These are phyloP conservation scores for Tenthredo livida DNA, from an alignment of 2,888 invertebrate species.

Conservation along the genomic window DNA sequence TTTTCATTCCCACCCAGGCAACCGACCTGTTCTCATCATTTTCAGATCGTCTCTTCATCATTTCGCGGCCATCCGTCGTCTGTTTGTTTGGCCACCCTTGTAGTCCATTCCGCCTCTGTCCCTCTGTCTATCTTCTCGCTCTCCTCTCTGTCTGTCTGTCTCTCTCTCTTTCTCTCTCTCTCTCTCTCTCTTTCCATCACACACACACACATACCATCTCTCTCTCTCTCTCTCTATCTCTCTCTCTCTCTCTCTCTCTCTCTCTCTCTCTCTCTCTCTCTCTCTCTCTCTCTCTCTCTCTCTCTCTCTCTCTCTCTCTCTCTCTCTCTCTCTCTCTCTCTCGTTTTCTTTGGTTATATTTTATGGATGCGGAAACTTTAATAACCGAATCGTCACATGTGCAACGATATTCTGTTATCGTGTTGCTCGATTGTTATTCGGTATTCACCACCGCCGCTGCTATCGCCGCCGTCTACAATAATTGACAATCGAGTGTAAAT, in stretches of 20 bases:
- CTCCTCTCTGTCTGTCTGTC: background rate
- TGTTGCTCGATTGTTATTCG: background rate
- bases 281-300: too few relatives aligned
- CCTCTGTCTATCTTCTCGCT: background rate
- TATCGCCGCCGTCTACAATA: background rate
- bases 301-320: background rate
- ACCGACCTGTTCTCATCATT: background rate
- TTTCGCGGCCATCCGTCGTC: slow-evolving; percentile 19
- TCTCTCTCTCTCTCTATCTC: background rate
- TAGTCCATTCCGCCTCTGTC: background rate
- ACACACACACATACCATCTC: too few relatives aligned
- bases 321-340: background rate
- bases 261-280: background rate
- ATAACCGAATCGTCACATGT: background rate
- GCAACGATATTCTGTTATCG: background rate
- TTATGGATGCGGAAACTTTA: background rate
- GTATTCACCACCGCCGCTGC: background rate
- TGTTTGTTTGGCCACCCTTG: slow-evolving; percentile 27
- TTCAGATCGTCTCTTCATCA: background rate
- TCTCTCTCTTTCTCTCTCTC: background rate
- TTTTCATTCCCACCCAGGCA: background rate
- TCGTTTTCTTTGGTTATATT: background rate
- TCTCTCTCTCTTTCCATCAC: too few relatives aligned
- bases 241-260: background rate
- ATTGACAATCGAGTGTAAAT: slow-evolving; percentile 44